Percentiles rank a stretch among this genome's conserved stretches.
Conservation (phyloP, 23 tunicate species). For the Halocynthia aurantium region DNA sequence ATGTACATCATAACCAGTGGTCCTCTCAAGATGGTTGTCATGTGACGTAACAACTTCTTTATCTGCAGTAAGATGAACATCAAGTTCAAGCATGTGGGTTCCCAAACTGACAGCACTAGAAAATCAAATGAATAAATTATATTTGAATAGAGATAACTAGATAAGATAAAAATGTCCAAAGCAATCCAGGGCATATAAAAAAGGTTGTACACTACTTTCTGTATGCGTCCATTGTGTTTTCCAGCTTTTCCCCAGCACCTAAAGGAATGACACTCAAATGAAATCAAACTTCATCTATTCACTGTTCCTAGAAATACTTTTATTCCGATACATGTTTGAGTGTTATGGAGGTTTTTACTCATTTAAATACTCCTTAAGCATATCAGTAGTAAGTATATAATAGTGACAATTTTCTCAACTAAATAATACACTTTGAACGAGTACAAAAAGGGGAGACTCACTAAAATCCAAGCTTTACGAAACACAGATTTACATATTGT, state of each 20-base stretch:
- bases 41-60: conserved; percentile 62
- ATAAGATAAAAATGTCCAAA: too few relatives aligned
- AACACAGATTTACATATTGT: too few relatives aligned
- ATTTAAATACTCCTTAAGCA: neutral
- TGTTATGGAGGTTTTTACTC: neutral
- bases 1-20: conserved; percentile 27
- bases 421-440: too few relatives aligned
- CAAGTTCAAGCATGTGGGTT: conserved; percentile 79
- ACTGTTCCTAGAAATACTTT: neutral
- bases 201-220: conserved; percentile 32
- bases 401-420: too few relatives aligned
- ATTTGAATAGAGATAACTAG: neutral
- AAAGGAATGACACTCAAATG: neutral
- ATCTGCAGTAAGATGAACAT: conserved; percentile 67
- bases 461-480: too few relatives aligned
- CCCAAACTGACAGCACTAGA: conserved; percentile 54
- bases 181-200: neutral
- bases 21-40: conserved; percentile 39
- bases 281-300: neutral
- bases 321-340: neutral
- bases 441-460: too few relatives aligned
- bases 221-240: conserved; percentile 68
- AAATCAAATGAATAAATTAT: neutral
- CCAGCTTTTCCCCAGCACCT: conserved; percentile 74
- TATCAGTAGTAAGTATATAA: neutral